phyloP scores from a whole-genome alignment of 2,797 vertebrate genomes.

The Glyptemys insculpta region DNA sequence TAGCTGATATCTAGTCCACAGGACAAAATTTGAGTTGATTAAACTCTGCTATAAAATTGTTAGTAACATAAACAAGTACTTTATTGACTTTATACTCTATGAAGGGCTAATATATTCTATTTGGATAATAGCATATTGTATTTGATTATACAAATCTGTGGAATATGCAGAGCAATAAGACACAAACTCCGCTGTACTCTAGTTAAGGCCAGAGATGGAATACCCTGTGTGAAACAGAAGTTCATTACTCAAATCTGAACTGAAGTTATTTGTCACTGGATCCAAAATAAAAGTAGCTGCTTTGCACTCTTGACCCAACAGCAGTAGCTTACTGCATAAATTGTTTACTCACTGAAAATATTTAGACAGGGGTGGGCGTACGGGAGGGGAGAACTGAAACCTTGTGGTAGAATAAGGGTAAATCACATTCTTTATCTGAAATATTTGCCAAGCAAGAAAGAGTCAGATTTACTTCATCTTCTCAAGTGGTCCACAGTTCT shows the following conservation, averaged over 20 bases:
- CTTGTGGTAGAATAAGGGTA: not conserved
- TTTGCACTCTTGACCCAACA: slow-evolving; percentile 26
- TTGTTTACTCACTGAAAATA: slow-evolving; percentile 50
- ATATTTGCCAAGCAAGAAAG: slow-evolving; percentile 8
- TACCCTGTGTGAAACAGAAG: not conserved
- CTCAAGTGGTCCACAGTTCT: not conserved
- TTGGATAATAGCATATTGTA: not conserved
- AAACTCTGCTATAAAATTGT: not conserved
- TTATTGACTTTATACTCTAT: not conserved
- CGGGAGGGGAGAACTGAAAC: not conserved
- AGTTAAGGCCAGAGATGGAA: not conserved
- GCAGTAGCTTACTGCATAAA: not conserved
- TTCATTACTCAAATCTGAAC: slow-evolving; percentile 2
- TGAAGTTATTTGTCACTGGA: slow-evolving; percentile 20
- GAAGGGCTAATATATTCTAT: not conserved
- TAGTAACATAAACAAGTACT: not conserved
- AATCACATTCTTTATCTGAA: not conserved
- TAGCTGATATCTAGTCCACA: not conserved
- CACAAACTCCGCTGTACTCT: not conserved
- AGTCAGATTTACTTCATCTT: not conserved
- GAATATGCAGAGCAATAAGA: not conserved
- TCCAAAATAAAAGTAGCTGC: slow-evolving; percentile 15
- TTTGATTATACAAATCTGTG: not conserved
- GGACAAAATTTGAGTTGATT: not conserved
- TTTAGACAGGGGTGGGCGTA: not conserved